These are phyloP conservation scores for Stegodyphus mimosarum DNA, from an alignment of 1,140 invertebrate species.

Conservation along the genomic window DNA sequence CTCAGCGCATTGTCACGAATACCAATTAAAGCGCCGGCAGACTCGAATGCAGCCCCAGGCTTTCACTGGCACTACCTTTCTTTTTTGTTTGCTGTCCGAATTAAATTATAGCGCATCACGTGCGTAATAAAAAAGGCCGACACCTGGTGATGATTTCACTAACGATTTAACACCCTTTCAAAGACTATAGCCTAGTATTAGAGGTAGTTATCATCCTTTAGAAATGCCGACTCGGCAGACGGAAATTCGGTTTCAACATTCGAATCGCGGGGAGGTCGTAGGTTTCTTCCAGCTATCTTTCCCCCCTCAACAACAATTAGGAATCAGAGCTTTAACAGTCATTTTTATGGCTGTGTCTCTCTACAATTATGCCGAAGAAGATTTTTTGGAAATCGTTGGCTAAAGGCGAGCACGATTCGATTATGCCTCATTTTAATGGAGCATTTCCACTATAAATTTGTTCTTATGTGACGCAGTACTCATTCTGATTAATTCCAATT, in stretches of 20 bases:
- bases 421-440: not conserved
- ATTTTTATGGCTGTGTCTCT: not conserved
- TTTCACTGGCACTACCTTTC: conserved; percentile 1
- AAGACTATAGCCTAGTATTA: conserved; percentile 48
- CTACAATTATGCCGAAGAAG: not conserved
- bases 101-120: conserved; percentile 49
- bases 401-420: not conserved
- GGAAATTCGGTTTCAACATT: conserved; percentile 37
- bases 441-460: too few species aligned
- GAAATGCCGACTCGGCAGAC: conserved; percentile 34
- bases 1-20: conserved; percentile 13
- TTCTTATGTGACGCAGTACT: too few species aligned
- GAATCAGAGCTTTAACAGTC: not conserved
- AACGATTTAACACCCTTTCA: conserved; percentile 57
- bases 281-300: not conserved
- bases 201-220: conserved; percentile 40
- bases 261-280: not conserved
- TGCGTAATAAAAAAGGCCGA: conserved; percentile 15
- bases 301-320: not conserved
- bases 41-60: not conserved
- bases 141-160: conserved; percentile 52
- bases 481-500: too few species aligned
- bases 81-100: conserved; percentile 11
- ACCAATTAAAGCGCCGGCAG: conserved; percentile 22
- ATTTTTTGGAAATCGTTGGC: not conserved